Percentiles rank a stretch among this genome's conserved stretches.
phyloP scores from a whole-genome alignment of 2,113 vertebrate species.

The Naja naja region DNA sequence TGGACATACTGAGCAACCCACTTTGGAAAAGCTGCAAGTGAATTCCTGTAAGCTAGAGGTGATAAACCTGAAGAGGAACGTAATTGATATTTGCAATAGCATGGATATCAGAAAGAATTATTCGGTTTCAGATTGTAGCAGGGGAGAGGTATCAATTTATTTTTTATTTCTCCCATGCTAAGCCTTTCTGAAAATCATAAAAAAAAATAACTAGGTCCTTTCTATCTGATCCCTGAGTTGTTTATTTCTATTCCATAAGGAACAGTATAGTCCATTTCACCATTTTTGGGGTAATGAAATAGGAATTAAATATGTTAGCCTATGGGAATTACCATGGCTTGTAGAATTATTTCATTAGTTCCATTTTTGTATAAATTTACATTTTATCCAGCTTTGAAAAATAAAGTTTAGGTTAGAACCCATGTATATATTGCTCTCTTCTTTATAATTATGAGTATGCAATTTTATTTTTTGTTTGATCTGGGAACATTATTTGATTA shows the following conservation, averaged over 20 bases:
- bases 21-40: not conserved
- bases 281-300: not conserved
- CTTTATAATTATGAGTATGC: not conserved
- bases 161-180: not conserved
- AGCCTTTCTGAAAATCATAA: not conserved
- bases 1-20: not conserved
- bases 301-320: not conserved
- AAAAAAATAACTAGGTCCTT: not conserved
- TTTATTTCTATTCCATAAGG: not conserved
- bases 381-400: not conserved
- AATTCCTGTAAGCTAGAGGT: not conserved
- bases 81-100: not conserved
- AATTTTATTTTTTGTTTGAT: not conserved
- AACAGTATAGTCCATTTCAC: not conserved
- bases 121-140: not conserved
- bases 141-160: not conserved
- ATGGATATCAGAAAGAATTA: not conserved
- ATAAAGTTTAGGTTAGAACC: not conserved
- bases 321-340: not conserved
- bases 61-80: not conserved
- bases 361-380: not conserved
- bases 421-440: not conserved
- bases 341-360: not conserved
- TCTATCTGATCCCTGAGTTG: not conserved
- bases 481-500: not conserved